phyloP scores from a whole-genome alignment of 2,888 invertebrate genomes.

The Mayetiola destructor region DNA sequence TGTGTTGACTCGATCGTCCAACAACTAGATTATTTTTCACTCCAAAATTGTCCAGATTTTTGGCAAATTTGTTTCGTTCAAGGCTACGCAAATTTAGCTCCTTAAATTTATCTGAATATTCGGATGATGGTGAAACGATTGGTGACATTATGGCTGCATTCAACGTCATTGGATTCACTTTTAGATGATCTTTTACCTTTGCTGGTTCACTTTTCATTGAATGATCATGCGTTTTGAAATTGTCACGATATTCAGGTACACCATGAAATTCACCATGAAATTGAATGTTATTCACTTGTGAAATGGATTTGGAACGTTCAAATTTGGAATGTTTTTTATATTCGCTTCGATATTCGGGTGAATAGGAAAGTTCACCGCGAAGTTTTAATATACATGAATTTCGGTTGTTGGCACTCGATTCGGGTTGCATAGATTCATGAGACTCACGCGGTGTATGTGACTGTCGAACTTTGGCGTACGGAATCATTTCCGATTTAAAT shows the following conservation, averaged over 20 bases:
- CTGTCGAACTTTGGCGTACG: too few relatives aligned
- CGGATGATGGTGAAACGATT: constrained; percentile 25
- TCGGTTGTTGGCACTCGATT: not conserved
- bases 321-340: constrained; percentile 18
- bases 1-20: constrained; percentile 13
- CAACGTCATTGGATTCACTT: constrained; percentile 17
- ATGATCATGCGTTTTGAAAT: constrained; percentile 31
- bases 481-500: not conserved
- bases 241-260: constrained; percentile 32
- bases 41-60: constrained; percentile 29
- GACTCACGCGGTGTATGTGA: too few relatives aligned
- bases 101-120: constrained; percentile 31
- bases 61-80: constrained; percentile 24
- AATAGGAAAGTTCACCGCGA: constrained; percentile 20
- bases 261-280: constrained; percentile 30
- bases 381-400: constrained; percentile 21
- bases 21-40: constrained; percentile 28
- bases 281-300: constrained; percentile 31
- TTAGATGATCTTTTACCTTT: constrained; percentile 31
- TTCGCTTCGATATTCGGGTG: constrained; percentile 31
- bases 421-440: not conserved
- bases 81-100: constrained; percentile 25
- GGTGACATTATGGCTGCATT: constrained; percentile 21
- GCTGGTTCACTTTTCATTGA: constrained; percentile 33
- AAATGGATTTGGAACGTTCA: constrained; percentile 27